Conservation (phyloP, 2,888 invertebrate species). For the Drosophila mercatorum region DNA sequence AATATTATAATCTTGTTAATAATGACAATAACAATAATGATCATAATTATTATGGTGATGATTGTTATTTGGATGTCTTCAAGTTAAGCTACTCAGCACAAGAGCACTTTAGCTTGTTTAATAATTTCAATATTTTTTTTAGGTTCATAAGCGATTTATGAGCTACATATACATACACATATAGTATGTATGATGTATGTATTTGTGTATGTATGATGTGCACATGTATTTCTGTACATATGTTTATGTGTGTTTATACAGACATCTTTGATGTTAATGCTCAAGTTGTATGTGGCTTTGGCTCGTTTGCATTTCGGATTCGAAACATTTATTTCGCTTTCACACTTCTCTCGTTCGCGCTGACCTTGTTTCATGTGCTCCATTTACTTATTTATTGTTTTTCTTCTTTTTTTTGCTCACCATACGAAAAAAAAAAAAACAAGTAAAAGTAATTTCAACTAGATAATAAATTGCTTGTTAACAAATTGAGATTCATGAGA, state of each 20-base stretch:
- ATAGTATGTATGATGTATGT: neutral
- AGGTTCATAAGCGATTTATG: neutral
- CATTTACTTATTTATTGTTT: slow-evolving; percentile 11
- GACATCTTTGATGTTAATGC: neutral
- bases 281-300: slow-evolving; percentile 9
- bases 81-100: neutral
- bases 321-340: slow-evolving; percentile 46
- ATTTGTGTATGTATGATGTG: neutral
- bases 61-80: neutral
- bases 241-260: neutral
- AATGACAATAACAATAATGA: neutral
- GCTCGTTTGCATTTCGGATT: slow-evolving; percentile 14
- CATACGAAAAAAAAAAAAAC: neutral
- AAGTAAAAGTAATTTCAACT: slow-evolving; percentile 10
- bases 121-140: neutral
- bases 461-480: slow-evolving; percentile 8
- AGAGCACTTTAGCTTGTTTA: neutral
- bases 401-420: neutral
- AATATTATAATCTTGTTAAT: neutral
- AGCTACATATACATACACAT: neutral
- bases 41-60: neutral
- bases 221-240: neutral
- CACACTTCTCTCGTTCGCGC: slow-evolving; percentile 25
- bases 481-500: slow-evolving; percentile 1
- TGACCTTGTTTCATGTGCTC: slow-evolving; percentile 45